Evolutionary conservation across 2,888 invertebrate species (phyloP).

Genomic region (Hermaeophaga mercurialis): DNA sequence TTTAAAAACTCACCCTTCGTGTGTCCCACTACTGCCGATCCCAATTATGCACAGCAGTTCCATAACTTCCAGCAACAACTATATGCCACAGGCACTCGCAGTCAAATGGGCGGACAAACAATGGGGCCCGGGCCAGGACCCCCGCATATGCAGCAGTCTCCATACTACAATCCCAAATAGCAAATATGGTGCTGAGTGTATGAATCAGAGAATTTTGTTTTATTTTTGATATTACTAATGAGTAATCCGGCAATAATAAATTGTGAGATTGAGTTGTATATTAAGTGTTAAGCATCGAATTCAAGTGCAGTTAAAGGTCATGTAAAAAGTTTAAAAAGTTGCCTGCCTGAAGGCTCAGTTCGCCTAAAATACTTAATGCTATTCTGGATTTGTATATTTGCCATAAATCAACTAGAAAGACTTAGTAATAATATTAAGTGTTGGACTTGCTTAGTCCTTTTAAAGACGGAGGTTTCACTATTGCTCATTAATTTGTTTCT

Average conservation of each 20-base stretch:
- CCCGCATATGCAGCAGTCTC: slow-evolving; percentile 58
- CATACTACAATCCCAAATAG: slow-evolving; percentile 58
- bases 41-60: slow-evolving; percentile 93
- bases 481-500: slow-evolving; percentile 59
- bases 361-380: slow-evolving; percentile 54
- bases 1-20: slow-evolving; percentile 83
- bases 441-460: slow-evolving; percentile 53
- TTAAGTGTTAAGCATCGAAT: slow-evolving; percentile 55
- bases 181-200: slow-evolving; percentile 55
- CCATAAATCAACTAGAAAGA: slow-evolving; percentile 51
- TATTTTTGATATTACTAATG: slow-evolving; percentile 59
- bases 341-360: slow-evolving; percentile 52
- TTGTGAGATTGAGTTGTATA: slow-evolving; percentile 53
- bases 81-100: slow-evolving; percentile 83
- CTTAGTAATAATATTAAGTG: slow-evolving; percentile 48
- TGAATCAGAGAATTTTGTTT: slow-evolving; percentile 56
- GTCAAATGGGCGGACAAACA: slow-evolving; percentile 60
- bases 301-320: slow-evolving; percentile 57
- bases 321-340: slow-evolving; percentile 51
- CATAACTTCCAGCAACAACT: slow-evolving; percentile 95
- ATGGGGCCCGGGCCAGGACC: slow-evolving; percentile 60
- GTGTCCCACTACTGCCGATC: slow-evolving; percentile 84
- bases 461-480: slow-evolving; percentile 58
- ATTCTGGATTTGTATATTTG: slow-evolving; percentile 58
- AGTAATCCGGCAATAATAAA: slow-evolving; percentile 57